A percentile compares a stretch with the other conserved stretches of the same genome.
Conservation (phyloP, 2,797 vertebrate species). For the Setipinna tenuifilis region DNA sequence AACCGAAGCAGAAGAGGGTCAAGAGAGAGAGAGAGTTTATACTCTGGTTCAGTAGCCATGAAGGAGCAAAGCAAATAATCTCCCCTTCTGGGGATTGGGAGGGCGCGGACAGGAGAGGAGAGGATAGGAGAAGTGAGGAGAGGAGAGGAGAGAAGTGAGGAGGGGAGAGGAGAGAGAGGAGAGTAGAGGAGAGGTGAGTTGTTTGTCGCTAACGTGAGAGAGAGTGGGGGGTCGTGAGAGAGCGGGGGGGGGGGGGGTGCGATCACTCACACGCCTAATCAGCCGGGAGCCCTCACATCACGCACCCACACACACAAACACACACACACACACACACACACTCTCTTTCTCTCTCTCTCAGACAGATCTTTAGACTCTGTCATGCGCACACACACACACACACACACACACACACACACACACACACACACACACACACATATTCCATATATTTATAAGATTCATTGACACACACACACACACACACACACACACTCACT, state of each 20-base stretch:
- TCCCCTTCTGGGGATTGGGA: neutral
- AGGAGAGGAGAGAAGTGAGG: too few species aligned
- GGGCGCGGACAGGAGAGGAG: neutral
- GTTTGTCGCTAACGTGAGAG: too few species aligned
- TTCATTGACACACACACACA: neutral
- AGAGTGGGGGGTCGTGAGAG: neutral
- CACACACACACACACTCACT: neutral
- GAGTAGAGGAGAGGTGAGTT: too few species aligned
- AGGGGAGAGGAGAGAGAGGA: neutral
- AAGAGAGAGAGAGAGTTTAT: neutral
- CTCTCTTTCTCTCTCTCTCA: too few species aligned
- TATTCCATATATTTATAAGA: neutral
- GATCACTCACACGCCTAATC: constrained; percentile 2
- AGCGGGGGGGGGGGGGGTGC: neutral
- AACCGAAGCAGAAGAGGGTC: too few species aligned
- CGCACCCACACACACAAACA: neutral
- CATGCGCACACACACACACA: neutral
- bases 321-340: constrained; percentile 4
- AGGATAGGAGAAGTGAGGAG: neutral
- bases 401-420: neutral
- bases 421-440: neutral
- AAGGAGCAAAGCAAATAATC: neutral
- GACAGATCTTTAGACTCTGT: neutral
- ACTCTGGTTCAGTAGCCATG: neutral
- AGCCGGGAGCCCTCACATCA: constrained; percentile 1